These are phyloP conservation scores for Micrastur ruficollis DNA, from an alignment of 2,797 vertebrate genomes.

Conservation along the genomic window DNA sequence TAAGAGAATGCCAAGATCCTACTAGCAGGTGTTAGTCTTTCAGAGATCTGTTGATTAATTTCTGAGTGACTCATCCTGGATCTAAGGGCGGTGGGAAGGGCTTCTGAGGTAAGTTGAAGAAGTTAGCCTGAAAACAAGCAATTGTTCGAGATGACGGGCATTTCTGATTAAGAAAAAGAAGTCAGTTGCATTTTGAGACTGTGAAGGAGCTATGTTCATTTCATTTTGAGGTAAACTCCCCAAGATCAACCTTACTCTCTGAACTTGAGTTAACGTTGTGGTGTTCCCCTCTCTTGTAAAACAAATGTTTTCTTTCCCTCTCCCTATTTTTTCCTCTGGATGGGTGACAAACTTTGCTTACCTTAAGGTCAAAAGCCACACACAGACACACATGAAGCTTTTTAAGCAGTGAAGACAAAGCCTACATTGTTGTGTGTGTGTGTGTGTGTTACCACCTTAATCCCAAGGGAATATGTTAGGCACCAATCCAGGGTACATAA, in stretches of 20 bases:
- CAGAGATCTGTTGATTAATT: not conserved
- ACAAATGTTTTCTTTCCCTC: not conserved
- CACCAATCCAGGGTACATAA: not conserved
- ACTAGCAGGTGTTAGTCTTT: not conserved
- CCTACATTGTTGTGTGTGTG: not conserved
- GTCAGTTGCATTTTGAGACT: not conserved
- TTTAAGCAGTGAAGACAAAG: not conserved
- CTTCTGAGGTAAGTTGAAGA: not conserved
- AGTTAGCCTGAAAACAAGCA: not conserved
- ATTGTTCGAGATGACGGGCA: not conserved
- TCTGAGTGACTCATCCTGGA: not conserved
- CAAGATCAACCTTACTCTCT: not conserved
- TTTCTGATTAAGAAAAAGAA: not conserved
- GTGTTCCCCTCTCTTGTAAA: not conserved
- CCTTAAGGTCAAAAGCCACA: not conserved
- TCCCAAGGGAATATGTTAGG: not conserved
- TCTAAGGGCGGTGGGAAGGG: not conserved
- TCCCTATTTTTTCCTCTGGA: not conserved
- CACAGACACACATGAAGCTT: not conserved
- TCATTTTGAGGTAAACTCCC: not conserved
- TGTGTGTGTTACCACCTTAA: not conserved
- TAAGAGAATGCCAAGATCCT: not conserved
- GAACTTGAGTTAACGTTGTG: not conserved
- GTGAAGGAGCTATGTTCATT: not conserved
- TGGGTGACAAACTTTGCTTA: not conserved